phyloP scores from a whole-genome alignment of 2,113 vertebrate genomes.

The Capreolus pygargus region DNA sequence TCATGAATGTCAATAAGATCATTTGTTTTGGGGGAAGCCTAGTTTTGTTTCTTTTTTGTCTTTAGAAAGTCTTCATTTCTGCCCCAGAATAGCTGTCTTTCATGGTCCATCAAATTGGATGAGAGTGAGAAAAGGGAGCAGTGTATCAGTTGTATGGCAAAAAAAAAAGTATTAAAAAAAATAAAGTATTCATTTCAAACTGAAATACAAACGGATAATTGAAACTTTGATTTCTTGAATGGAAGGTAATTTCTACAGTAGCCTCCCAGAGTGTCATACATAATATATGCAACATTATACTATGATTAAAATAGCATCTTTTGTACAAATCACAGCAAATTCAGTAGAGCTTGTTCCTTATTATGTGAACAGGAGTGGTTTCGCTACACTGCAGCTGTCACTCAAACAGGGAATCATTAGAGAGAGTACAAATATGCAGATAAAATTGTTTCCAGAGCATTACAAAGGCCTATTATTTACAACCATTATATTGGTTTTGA shows the following conservation, averaged over 20 bases:
- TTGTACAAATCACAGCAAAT: background rate
- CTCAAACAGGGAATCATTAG: background rate
- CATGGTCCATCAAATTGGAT: background rate
- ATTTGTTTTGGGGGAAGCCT: background rate
- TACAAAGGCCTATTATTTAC: background rate
- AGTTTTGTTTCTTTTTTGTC: background rate
- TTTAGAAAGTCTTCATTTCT: background rate
- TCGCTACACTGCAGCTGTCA: background rate
- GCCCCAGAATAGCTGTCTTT: background rate
- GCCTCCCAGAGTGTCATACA: background rate
- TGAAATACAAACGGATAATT: constrained; percentile 17
- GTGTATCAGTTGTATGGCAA: background rate
- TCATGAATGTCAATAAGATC: background rate
- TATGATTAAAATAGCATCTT: background rate
- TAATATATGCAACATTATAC: background rate
- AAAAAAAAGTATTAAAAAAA: background rate
- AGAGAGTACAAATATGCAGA: background rate
- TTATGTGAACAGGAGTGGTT: background rate
- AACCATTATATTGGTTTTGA: background rate
- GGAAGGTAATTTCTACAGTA: constrained; percentile 53
- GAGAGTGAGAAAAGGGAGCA: background rate
- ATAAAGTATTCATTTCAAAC: constrained; percentile 44
- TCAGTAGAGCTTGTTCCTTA: background rate
- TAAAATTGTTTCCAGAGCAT: constrained; percentile 24
- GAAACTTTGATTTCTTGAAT: constrained; percentile 33